Base-by-base conservation (phyloP, 1,140 invertebrate genomes). In the Drosophila malerkotliana region DNA sequence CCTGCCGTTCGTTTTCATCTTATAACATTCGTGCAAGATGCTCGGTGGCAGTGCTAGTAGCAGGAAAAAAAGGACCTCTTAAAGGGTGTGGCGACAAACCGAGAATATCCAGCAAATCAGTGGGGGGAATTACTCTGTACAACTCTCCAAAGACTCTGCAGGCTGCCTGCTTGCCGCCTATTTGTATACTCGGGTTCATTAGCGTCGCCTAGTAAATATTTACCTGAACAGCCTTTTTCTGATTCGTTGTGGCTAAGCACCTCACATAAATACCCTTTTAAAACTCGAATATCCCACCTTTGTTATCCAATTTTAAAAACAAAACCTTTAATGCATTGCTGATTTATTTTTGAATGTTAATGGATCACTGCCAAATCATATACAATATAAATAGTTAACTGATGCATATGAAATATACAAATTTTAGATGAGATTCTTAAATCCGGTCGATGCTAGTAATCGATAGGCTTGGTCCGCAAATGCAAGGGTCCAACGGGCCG, bases 111-210 rank as follows among this genome's bases (percentile, higher is more conserved):
- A 10, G 57, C 44, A 37, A 56, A 61, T 77, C 73, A 56, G 41
- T 63, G 32, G 73, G 48, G 72, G 64, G 77, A 64, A 69, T 66
- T 53, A 62, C 76, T 76, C 74, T 57, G 62, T 41, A 45, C 30
- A 45, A 52, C 14, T 67, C 62, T 15, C 39, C 21, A 9, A 15
- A 26, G 59, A 45, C 24, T 32, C 26, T 34, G 34, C 21, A 39
- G 3, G 49, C 45, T 47, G 21, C 41, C 18, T 28, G 14, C 64
- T 41, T 44, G 59, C 68, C 56, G 59, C 59, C 72, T 51, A 78
- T 82, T 87, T 87, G 82, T 85, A 87, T 81, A 78, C 71, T 71
- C 71, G 79, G 79, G 75, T 87, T 87, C 83, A 87, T 87, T 87
- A 87, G 83, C 79, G 83, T 87, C 79, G 79, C 72, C 88, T 76